phyloP scores from a whole-genome alignment of 2,888 invertebrate genomes.

The Drosophila subsilvestris region DNA sequence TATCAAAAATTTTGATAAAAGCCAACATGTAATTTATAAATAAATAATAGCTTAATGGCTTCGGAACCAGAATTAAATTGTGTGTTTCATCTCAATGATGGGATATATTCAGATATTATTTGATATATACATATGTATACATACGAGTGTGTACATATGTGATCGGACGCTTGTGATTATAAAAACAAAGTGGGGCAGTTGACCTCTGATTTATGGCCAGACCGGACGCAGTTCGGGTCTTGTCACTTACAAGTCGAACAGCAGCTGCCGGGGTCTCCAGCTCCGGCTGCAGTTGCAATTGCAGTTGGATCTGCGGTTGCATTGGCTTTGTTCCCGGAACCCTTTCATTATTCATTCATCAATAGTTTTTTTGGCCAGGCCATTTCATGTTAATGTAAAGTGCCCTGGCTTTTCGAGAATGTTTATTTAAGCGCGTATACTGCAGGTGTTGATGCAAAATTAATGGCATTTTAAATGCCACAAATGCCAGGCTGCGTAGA shows the following conservation, averaged over 20 bases:
- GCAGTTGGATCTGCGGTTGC: constrained; percentile 34
- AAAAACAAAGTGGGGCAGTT: constrained; percentile 18
- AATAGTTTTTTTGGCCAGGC: constrained; percentile 36
- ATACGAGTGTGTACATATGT: background rate
- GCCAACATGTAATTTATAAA: background rate
- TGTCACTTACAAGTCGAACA: constrained; percentile 43
- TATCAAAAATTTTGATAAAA: too few relatives aligned
- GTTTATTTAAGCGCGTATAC: constrained; percentile 23
- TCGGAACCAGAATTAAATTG: background rate
- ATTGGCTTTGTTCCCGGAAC: constrained; percentile 40
- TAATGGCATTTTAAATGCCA: constrained; percentile 73
- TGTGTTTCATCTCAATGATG: background rate
- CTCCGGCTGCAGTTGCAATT: constrained; percentile 3
- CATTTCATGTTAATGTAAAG: constrained; percentile 49
- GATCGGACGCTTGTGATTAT: constrained; percentile 17
- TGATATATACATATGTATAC: constrained; percentile 7
- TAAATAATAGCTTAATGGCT: background rate
- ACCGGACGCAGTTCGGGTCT: constrained; percentile 14
- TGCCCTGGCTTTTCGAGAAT: constrained; percentile 38
- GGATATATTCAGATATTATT: constrained; percentile 18
- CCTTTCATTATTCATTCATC: constrained; percentile 62
- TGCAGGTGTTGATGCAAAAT: constrained; percentile 74
- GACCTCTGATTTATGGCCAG: constrained; percentile 35
- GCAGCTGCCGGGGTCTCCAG: constrained; percentile 17
- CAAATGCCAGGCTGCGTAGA: constrained; percentile 57